Evolutionary conservation across 2,113 vertebrate species (phyloP).

Genomic region (Cavia porcellus): DNA sequence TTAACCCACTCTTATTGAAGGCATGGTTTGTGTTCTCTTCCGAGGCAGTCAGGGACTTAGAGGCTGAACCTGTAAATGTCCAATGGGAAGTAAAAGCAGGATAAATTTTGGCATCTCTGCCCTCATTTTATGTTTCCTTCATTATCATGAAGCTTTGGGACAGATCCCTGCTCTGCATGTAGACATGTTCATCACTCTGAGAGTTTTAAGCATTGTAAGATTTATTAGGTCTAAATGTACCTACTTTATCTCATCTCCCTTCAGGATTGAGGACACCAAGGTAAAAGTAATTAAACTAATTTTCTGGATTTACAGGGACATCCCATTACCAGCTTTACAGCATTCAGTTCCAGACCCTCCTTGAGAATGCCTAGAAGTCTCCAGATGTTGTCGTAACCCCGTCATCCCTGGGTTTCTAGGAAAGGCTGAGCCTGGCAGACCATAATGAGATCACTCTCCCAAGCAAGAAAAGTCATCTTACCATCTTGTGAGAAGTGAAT

Average conservation of each 20-base stretch:
- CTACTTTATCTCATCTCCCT: neutral
- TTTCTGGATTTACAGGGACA: neutral
- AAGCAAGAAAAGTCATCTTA: neutral
- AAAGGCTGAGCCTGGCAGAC: neutral
- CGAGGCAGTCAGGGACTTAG: neutral
- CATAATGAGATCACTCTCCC: neutral
- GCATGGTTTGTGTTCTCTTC: neutral
- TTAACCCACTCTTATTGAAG: neutral
- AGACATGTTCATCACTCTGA: neutral
- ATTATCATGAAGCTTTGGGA: neutral
- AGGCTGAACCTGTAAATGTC: neutral
- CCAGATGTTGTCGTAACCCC: neutral
- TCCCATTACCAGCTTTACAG: neutral
- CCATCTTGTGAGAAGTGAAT: neutral
- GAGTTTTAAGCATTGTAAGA: neutral
- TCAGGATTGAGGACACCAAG: neutral
- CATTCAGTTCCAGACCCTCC: neutral
- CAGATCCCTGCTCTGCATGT: neutral
- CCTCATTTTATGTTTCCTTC: neutral
- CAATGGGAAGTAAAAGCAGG: neutral
- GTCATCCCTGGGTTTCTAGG: neutral
- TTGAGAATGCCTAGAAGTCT: neutral
- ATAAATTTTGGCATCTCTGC: neutral
- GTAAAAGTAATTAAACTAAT: neutral
- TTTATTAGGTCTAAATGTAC: neutral